Base-by-base conservation (phyloP, 2,113 vertebrate genomes). In the Petrocephalus zakoni region DNA sequence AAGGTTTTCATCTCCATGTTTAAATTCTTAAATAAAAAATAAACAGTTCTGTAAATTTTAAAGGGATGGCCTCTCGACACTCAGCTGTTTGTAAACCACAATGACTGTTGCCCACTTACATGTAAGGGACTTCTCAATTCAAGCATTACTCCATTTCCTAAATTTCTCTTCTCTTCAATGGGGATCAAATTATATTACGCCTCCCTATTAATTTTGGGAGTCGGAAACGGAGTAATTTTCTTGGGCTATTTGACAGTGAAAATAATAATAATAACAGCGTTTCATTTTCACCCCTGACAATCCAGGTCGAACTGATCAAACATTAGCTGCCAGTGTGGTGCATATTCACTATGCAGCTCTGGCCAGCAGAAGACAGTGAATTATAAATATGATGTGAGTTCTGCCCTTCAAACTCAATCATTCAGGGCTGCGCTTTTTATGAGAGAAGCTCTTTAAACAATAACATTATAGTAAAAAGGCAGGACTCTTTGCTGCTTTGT, bases 401-500 rank as follows among this genome's bases (percentile, higher is more conserved):
- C 37, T 78, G 34, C 72, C 34, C 72, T 68, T 78, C 72, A 78
- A 42, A 78, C 13, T 78, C 72, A 19, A 42, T 42, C 72, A 37
- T 42, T 42, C 34, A 42, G 72, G 6, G 34, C 72, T 42, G 34
- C 2, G 11, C 17, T 19, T 78, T 42, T 49, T 84, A 84, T 7
- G 81, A 84, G 81, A 83, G 47, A 84, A 84, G 47, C 21, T 51
- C 42, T 84, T 85, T 85, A 52, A 85, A 49, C 21, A 25, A 85
- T 29, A 85, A 85, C n/a, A 85, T 51, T 85, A 85, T 51, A 25
- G 49, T 85, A 51, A 52, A 85, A 52, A 25, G 13, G 13, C 46
- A 85, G 82, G 1, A 85, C 49, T 25, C 47, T 47, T 85, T n/a
- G 5, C n/a, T 52, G 46, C 42, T 51, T 51, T 85, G 82, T 84